Evolutionary conservation across 2,888 invertebrate species (phyloP).

Genomic region (Chalcis sispes): DNA sequence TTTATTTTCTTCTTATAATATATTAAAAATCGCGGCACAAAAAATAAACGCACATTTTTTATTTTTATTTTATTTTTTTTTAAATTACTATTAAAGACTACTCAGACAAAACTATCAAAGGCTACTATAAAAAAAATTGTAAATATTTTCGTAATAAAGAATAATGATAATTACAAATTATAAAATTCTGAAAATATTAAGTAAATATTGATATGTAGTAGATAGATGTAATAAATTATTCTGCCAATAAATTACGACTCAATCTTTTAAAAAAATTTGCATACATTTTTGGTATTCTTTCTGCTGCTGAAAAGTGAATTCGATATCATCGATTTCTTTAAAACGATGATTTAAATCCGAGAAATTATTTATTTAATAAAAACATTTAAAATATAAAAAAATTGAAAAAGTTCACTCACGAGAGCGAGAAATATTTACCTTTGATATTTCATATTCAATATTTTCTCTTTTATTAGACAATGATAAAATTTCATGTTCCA

Average conservation of each 20-base stretch:
- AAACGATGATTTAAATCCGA: neutral
- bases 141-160: neutral
- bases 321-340: neutral
- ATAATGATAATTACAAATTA: neutral
- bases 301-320: conserved; percentile 34
- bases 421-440: conserved; percentile 41
- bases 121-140: too few species aligned
- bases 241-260: conserved; percentile 18
- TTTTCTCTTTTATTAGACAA: conserved; percentile 40
- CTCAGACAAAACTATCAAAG: too few species aligned
- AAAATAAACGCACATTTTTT: too few species aligned
- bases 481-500: conserved; percentile 53
- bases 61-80: too few species aligned
- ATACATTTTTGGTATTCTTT: conserved; percentile 37
- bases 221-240: too few species aligned
- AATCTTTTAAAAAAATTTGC: conserved; percentile 33
- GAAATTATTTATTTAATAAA: neutral
- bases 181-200: too few species aligned
- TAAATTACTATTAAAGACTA: too few species aligned
- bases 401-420: too few species aligned
- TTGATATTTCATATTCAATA: conserved; percentile 31
- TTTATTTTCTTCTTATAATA: too few species aligned
- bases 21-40: too few species aligned
- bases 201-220: too few species aligned
- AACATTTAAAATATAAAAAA: neutral